Percentiles rank a stretch among this genome's conserved stretches.
These are phyloP conservation scores for Scaptomyza polygonia DNA, from an alignment of 2,888 invertebrate species.

Conservation along the genomic window DNA sequence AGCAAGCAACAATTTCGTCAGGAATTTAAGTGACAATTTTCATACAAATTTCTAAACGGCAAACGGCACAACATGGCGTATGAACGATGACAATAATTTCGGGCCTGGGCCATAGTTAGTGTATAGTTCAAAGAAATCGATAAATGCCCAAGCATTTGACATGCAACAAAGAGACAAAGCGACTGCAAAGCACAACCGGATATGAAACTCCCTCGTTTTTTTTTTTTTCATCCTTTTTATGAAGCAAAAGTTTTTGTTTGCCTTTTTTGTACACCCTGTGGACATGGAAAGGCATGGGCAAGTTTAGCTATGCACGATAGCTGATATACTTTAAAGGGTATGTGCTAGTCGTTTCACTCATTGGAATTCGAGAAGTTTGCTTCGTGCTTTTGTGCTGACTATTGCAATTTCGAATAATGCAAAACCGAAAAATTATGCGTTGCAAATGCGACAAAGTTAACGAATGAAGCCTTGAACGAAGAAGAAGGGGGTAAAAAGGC, in stretches of 20 bases:
- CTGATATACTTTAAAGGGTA: conserved; percentile 9
- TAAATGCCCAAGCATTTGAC: conserved; percentile 53
- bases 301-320: neutral
- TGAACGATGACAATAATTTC: conserved; percentile 67
- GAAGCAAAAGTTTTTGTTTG: neutral
- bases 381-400: conserved; percentile 39
- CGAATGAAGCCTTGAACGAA: neutral
- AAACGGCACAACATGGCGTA: conserved; percentile 58
- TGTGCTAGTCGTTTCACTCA: conserved; percentile 1
- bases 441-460: conserved; percentile 57
- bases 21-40: conserved; percentile 75
- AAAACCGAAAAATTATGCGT: conserved; percentile 67
- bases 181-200: conserved; percentile 31
- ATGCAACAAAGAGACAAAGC: conserved; percentile 28
- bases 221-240: neutral
- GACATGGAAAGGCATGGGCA: too few species aligned
- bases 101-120: conserved; percentile 7
- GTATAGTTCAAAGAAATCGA: conserved; percentile 46
- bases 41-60: conserved; percentile 57
- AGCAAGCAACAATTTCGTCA: conserved; percentile 53
- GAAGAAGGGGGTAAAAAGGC: neutral
- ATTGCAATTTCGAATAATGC: conserved; percentile 48
- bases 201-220: conserved; percentile 11
- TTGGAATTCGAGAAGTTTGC: neutral
- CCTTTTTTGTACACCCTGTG: conserved; percentile 3